Evolutionary conservation across 2,888 invertebrate genomes (phyloP).

Genomic region (Papilio gigon): DNA sequence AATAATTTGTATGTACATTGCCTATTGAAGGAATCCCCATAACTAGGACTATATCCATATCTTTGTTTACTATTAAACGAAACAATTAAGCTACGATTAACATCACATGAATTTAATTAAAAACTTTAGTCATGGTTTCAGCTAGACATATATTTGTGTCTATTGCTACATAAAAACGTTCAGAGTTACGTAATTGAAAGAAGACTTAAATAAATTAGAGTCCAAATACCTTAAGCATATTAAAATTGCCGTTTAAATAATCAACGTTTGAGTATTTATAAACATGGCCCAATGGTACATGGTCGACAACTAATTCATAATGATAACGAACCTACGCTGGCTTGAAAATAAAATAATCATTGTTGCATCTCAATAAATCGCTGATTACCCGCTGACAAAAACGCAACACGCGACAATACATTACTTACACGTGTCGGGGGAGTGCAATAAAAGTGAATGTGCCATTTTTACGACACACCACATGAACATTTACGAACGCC

Average conservation of each 20-base stretch:
- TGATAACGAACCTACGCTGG: conserved; percentile 48
- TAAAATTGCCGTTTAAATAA: not conserved
- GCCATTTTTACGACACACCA: conserved; percentile 73
- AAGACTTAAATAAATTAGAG: not conserved
- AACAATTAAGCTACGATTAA: conserved; percentile 24
- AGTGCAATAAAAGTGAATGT: conserved; percentile 72
- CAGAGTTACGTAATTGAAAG: not conserved
- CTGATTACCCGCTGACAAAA: conserved; percentile 77
- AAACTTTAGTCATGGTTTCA: not conserved
- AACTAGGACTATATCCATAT: conserved; percentile 44
- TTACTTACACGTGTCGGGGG: conserved; percentile 71
- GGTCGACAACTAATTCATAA: conserved; percentile 47
- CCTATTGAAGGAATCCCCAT: conserved; percentile 34
- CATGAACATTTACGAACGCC: conserved; percentile 66
- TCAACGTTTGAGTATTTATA: not conserved
- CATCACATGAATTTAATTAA: not conserved
- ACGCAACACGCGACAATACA: conserved; percentile 68
- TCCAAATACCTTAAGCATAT: not conserved
- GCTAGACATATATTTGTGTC: not conserved
- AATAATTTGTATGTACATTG: conserved; percentile 46
- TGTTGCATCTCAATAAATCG: conserved; percentile 73
- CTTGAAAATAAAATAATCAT: conserved; percentile 72
- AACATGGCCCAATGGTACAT: conserved; percentile 24
- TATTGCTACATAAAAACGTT: not conserved
- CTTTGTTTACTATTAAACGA: conserved; percentile 44